Percentiles rank a stretch among this genome's conserved stretches.
Conservation (phyloP, 23 tunicate species). For the Trididemnum miniatum region DNA sequence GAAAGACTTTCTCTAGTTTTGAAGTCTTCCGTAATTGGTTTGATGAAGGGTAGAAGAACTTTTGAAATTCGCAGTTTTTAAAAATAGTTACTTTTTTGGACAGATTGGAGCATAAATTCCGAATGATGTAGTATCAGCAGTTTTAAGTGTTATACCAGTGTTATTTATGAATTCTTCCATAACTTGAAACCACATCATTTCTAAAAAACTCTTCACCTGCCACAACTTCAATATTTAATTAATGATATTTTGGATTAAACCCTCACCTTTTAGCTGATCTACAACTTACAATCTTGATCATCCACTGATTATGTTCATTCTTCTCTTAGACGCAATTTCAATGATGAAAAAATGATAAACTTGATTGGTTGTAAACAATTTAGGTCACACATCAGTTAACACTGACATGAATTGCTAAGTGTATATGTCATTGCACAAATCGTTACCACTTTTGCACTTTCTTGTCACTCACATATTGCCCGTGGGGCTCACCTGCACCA, state of each 20-base stretch:
- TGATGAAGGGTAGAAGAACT: constrained; percentile 61
- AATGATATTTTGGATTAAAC: constrained; percentile 71
- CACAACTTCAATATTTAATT: constrained; percentile 63
- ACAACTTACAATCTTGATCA: constrained; percentile 67
- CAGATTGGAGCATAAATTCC: constrained; percentile 67
- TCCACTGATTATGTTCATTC: too few species aligned
- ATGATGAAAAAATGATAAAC: too few species aligned
- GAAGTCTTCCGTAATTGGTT: constrained; percentile 56
- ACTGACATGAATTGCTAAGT: too few species aligned
- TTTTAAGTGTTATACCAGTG: constrained; percentile 75
- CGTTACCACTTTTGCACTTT: too few species aligned
- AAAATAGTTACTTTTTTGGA: constrained; percentile 48
- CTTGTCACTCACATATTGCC: too few species aligned
- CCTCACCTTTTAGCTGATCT: constrained; percentile 60
- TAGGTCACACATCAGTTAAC: too few species aligned
- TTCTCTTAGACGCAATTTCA: too few species aligned
- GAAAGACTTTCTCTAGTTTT: constrained; percentile 54
- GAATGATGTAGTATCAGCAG: constrained; percentile 61
- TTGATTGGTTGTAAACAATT: too few species aligned
- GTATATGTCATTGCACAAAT: too few species aligned
- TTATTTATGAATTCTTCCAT: constrained; percentile 94
- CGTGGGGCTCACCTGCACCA: too few species aligned
- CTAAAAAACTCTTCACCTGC: constrained; percentile 35
- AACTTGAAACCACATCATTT: constrained; percentile 25
- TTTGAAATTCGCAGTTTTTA: constrained; percentile 36